Evolutionary conservation across 1,140 invertebrate species (phyloP), one percentile per base, ranked within the genome.

Genomic region (Ceratosolen fusciceps): DNA sequence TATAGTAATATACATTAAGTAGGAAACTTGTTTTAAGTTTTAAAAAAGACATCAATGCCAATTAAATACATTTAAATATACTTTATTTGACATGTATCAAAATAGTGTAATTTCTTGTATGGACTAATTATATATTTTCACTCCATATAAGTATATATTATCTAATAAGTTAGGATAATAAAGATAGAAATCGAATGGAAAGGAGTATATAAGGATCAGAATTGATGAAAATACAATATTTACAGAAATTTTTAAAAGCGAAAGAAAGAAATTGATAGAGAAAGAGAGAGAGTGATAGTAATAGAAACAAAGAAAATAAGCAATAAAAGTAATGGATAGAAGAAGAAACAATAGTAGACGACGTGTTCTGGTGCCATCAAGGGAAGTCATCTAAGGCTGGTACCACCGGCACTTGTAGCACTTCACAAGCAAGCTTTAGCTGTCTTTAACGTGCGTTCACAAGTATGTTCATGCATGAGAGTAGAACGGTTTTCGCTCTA

Each of bases 321-420:
- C 4, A 68, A 24, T 21, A 14, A 24, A 43, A 43, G 34, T 3
- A n/a, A 65, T 47, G 19, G 24, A 26, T 26, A 47, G 12, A 47
- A 70, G 12, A 8, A 54, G n/a, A 47, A 19, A 72, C 7, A 1
- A 7, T 7, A 49, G 24, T 34, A 54, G 68, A 16, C 19, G 5
- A 29, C n/a, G 26, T 31, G n/a, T 54, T 49, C 49, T 37, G 43
- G 24, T 62, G 16, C 21, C 68, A 78, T 78, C 54, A n/a, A 60
- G 76, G 76, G 76, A 78, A 78, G 76, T 78, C 76, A n/a, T 71
- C 76, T 60, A 78, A 78, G 54, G 76, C 26, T 62, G 37, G 49
- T 47, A 47, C 14, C n/a, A 16, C 52, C 34, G n/a, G 68, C 76
- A 72, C 76, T 78, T 78, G 76, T 78, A 72, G 76, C 56, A 34